These are phyloP conservation scores for Rhipidura dahli DNA, from an alignment of 2,113 vertebrate genomes.

Conservation along the genomic window DNA sequence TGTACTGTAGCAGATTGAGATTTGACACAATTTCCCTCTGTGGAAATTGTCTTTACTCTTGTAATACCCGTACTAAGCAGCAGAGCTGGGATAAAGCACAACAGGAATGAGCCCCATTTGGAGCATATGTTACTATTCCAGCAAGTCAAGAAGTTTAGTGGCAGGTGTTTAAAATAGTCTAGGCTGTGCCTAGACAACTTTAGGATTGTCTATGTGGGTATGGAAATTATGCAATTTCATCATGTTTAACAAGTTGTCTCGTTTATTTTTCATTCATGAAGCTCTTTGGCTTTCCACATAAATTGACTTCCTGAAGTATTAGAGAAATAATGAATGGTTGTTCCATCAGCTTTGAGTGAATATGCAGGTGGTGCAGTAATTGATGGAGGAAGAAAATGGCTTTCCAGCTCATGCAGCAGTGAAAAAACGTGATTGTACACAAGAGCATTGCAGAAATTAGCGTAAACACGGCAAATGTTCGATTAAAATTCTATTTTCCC, in stretches of 20 bases:
- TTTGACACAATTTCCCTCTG: conserved; percentile 19
- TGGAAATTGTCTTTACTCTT: neutral
- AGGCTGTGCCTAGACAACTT: neutral
- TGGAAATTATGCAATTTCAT: neutral
- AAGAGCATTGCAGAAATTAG: conserved; percentile 9
- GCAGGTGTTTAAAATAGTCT: neutral
- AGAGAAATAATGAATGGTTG: neutral
- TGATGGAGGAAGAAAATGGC: neutral
- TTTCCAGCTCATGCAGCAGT: neutral
- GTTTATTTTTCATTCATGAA: neutral
- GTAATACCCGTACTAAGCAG: neutral
- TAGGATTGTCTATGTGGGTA: neutral
- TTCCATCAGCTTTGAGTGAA: neutral
- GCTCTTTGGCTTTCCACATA: neutral
- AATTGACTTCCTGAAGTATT: neutral
- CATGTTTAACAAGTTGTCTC: neutral
- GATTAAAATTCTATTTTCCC: neutral
- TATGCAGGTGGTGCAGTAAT: neutral
- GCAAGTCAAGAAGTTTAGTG: neutral
- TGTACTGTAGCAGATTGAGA: conserved; percentile 42
- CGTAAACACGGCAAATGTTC: neutral
- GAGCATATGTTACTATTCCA: neutral
- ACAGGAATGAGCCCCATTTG: conserved; percentile 1
- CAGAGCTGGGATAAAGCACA: neutral
- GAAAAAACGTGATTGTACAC: neutral